A percentile compares a stretch with the other conserved stretches of the same genome.
Evolutionary conservation across 2,888 invertebrate species (phyloP).

Genomic region (Aelia acuminata): DNA sequence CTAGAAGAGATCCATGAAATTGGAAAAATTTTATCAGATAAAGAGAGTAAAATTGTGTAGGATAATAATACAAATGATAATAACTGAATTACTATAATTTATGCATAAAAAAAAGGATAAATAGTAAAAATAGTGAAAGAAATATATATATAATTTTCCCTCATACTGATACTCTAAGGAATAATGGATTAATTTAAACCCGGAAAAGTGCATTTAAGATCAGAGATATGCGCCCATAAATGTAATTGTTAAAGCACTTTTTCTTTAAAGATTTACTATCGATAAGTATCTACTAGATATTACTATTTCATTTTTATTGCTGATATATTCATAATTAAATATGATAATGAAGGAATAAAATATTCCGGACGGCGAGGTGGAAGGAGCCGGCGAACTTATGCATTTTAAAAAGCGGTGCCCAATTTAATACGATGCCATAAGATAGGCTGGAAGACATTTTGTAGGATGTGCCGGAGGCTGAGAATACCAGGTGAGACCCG

Average conservation of each 20-base stretch:
- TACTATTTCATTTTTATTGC: conserved; percentile 11
- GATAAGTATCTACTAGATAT: neutral
- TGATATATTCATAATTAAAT: conserved; percentile 30
- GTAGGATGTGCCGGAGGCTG: conserved; percentile 44
- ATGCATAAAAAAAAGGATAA: too few relatives aligned
- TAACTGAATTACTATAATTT: too few relatives aligned
- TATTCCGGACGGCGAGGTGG: conserved; percentile 2
- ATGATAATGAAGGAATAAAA: conserved; percentile 7
- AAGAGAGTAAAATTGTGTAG: too few relatives aligned
- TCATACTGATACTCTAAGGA: too few relatives aligned
- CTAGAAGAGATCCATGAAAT: too few relatives aligned
- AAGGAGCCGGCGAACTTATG: neutral
- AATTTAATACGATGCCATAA: conserved; percentile 44
- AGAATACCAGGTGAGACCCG: conserved; percentile 33
- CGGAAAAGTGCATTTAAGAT: neutral
- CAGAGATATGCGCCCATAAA: neutral
- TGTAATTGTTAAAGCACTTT: neutral
- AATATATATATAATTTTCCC: too few relatives aligned
- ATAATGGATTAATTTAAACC: neutral
- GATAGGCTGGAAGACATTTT: conserved; percentile 42
- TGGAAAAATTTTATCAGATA: too few relatives aligned
- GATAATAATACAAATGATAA: too few relatives aligned
- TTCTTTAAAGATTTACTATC: neutral
- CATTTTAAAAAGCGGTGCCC: conserved; percentile 31
- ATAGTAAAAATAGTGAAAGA: neutral